Evolutionary conservation across 2,113 vertebrate genomes (phyloP).

Genomic region (Murina feae): DNA sequence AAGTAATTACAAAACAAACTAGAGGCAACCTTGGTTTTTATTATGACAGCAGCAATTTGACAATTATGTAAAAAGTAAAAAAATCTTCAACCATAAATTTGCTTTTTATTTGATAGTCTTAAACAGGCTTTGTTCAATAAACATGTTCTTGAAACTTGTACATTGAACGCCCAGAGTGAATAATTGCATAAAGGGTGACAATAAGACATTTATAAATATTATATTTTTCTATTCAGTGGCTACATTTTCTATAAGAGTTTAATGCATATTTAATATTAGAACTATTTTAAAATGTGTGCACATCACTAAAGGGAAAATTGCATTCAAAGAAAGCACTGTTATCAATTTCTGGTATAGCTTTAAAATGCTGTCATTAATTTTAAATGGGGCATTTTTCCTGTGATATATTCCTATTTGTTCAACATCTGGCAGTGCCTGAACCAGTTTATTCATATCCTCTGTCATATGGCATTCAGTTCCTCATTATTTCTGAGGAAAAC

Average conservation of each 20-base stretch:
- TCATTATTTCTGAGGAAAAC: constrained; percentile 38
- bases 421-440: constrained; percentile 30
- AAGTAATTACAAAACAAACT: constrained; percentile 43
- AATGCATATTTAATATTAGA: constrained; percentile 52
- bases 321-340: constrained; percentile 14
- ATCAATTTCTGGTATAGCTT: constrained; percentile 44
- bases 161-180: neutral
- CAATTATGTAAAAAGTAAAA: constrained; percentile 58
- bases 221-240: constrained; percentile 13
- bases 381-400: constrained; percentile 46
- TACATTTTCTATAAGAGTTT: constrained; percentile 34
- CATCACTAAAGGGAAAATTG: neutral
- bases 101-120: constrained; percentile 8
- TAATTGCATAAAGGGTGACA: constrained; percentile 16
- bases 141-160: constrained; percentile 1
- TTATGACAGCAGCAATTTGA: constrained; percentile 32
- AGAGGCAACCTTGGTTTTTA: constrained; percentile 23
- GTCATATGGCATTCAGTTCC: neutral
- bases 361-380: constrained; percentile 56
- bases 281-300: constrained; percentile 32
- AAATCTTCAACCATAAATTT: neutral
- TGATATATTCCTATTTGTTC: constrained; percentile 1
- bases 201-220: constrained; percentile 35
- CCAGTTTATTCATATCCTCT: constrained; percentile 44
- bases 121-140: constrained; percentile 19